Base-by-base conservation (phyloP, 1,140 invertebrate genomes). In the Lycorma delicatula region DNA sequence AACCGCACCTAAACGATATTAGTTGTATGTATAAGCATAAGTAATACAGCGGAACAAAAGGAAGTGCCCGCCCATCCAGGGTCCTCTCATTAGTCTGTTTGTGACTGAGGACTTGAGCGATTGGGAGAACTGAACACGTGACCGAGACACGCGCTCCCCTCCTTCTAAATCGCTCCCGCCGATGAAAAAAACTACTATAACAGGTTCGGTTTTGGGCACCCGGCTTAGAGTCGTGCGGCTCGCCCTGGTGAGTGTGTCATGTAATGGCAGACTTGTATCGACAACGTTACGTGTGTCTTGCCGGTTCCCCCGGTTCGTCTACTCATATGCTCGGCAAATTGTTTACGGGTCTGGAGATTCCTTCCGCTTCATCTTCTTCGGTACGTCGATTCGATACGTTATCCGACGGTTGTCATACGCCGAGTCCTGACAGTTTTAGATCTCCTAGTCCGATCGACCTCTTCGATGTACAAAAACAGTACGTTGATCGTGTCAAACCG, bases 361-460 rank as follows among this genome's bases (percentile, higher is more conserved):
- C 16, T 3, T 22, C 41, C 16, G 41, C 23, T 16, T 22, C 23
- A 16, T 22, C 41, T 18, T 1, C n/a, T 61, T 0, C 72, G 68
- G 34, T 69, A 66, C 31, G 57, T 65, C 6, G 56, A 64, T 11
- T 74, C 34, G 72, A 74, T 28, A 74, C 70, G 23, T 69, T 70
- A 52, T 75, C 73, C 60, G 79, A 81, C 68, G 79, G 79, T 22
- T 81, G 79, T 75, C 75, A 79, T 60, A 79, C 79, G 2, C 79
- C 79, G 0, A 80, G 78, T 60, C 79, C 79, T 2, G 74, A 78
- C 1, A 81, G 79, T 60, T 65, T 78, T 55, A 70, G 79, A n/a
- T 81, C 74, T 2, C 66, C 77, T 34, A 79, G 77, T 63, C 78
- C 78, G 2, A 44, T 22, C 3, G 56, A 61, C 4, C 36, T 60